Evolutionary conservation across 2,113 vertebrate genomes (phyloP).

Genomic region (Lates calcarifer): DNA sequence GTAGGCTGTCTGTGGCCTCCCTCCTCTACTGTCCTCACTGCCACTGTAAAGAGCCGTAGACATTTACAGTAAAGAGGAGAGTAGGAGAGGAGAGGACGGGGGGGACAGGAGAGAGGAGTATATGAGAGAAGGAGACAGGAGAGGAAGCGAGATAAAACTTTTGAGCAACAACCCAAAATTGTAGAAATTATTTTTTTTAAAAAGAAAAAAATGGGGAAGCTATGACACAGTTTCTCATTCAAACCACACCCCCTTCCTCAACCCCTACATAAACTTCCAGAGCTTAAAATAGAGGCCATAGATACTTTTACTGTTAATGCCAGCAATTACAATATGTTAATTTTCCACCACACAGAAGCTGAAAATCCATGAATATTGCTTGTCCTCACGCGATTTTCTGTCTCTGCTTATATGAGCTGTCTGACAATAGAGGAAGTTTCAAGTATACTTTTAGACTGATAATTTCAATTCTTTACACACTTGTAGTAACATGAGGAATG

Average conservation of each 20-base stretch:
- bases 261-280: constrained; percentile 35
- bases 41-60: not conserved
- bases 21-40: not conserved
- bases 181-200: constrained; percentile 33
- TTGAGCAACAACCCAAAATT: constrained; percentile 30
- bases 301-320: constrained; percentile 13
- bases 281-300: constrained; percentile 58
- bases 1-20: not conserved
- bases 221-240: constrained; percentile 56
- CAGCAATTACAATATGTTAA: not conserved
- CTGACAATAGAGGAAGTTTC: not conserved
- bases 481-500: constrained; percentile 1
- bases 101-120: not conserved
- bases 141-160: constrained; percentile 10
- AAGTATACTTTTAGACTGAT: not conserved
- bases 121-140: not conserved
- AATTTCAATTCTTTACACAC: not conserved
- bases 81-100: not conserved
- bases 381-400: not conserved
- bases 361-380: constrained; percentile 14
- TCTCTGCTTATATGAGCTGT: not conserved
- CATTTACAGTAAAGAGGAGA: not conserved
- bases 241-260: constrained; percentile 58
- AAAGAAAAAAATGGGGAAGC: constrained; percentile 58
- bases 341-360: not conserved